A percentile compares a stretch with the other conserved stretches of the same genome.
Evolutionary conservation across 2,888 invertebrate genomes (phyloP).

Genomic region (Rhamphomyia laevipes): DNA sequence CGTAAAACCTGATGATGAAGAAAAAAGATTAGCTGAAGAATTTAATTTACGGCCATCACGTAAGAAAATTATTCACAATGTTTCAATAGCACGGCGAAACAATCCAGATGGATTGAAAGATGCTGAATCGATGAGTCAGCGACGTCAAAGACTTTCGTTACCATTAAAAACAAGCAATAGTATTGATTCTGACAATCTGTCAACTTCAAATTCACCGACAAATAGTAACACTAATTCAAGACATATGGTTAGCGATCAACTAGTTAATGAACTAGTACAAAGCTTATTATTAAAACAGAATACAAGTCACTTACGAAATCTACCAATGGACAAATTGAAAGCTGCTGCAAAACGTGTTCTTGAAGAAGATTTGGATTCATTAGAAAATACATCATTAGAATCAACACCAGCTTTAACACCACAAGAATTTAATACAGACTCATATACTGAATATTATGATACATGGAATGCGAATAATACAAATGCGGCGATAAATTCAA

Average conservation of each 20-base stretch:
- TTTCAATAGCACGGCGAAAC: slow-evolving; percentile 35
- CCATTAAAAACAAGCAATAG: slow-evolving; percentile 38
- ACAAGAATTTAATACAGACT: slow-evolving; percentile 37
- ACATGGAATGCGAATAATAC: slow-evolving; percentile 37
- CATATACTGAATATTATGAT: slow-evolving; percentile 46
- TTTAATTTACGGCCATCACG: slow-evolving; percentile 27
- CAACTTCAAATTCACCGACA: slow-evolving; percentile 41
- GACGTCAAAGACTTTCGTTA: slow-evolving; percentile 42
- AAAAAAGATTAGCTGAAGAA: slow-evolving; percentile 20
- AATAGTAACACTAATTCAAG: slow-evolving; percentile 38
- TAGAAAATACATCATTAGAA: slow-evolving; percentile 37
- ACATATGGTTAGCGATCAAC: slow-evolving; percentile 40
- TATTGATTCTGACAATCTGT: slow-evolving; percentile 42
- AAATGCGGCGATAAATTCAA: slow-evolving; percentile 8
- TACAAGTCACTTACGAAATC: slow-evolving; percentile 41
- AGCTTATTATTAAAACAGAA: slow-evolving; percentile 45
- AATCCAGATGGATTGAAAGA: slow-evolving; percentile 29
- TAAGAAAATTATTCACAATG: slow-evolving; percentile 36
- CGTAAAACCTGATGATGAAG: slow-evolving; percentile 17
- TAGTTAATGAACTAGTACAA: slow-evolving; percentile 47
- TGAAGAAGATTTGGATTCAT: slow-evolving; percentile 43
- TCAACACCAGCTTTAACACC: slow-evolving; percentile 41
- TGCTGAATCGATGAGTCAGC: slow-evolving; percentile 35
- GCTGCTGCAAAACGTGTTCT: slow-evolving; percentile 45
- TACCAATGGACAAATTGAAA: slow-evolving; percentile 47